Percentiles rank a stretch among this genome's conserved stretches.
Evolutionary conservation across 2,797 vertebrate genomes (phyloP).

Genomic region (Myotis findleyi): DNA sequence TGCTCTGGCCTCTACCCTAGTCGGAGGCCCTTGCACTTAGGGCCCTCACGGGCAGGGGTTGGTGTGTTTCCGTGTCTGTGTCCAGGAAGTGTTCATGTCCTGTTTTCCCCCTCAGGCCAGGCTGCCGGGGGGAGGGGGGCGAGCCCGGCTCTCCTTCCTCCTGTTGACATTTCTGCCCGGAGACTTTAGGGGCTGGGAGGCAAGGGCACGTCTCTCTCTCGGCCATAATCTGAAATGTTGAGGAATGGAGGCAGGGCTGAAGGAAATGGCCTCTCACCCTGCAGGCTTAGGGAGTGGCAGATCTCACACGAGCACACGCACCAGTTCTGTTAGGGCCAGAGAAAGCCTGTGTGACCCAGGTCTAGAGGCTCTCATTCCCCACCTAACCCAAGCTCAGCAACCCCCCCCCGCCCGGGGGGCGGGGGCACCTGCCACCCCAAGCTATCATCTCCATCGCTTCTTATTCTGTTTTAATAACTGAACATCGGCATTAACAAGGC

Average conservation of each 20-base stretch:
- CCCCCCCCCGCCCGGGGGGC: neutral
- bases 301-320: neutral
- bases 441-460: constrained; percentile 69
- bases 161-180: constrained; percentile 13
- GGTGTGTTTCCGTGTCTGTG: constrained; percentile 8
- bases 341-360: neutral
- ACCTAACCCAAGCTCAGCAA: neutral
- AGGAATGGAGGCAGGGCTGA: neutral
- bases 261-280: neutral
- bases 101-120: constrained; percentile 66
- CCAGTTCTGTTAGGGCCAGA: neutral
- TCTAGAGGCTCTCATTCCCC: neutral
- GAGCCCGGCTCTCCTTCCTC: constrained; percentile 35
- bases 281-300: neutral
- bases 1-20: neutral
- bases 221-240: neutral
- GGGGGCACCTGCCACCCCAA: neutral
- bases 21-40: neutral
- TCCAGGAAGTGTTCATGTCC: constrained; percentile 77
- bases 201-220: neutral
- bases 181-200: constrained; percentile 13
- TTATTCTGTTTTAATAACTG: constrained; percentile 80
- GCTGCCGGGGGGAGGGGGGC: constrained; percentile 21
- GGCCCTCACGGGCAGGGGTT: neutral
- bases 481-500: constrained; percentile 78